These are phyloP conservation scores for Oligia fasciuncula DNA, from an alignment of 2,888 invertebrate genomes.

Conservation along the genomic window DNA sequence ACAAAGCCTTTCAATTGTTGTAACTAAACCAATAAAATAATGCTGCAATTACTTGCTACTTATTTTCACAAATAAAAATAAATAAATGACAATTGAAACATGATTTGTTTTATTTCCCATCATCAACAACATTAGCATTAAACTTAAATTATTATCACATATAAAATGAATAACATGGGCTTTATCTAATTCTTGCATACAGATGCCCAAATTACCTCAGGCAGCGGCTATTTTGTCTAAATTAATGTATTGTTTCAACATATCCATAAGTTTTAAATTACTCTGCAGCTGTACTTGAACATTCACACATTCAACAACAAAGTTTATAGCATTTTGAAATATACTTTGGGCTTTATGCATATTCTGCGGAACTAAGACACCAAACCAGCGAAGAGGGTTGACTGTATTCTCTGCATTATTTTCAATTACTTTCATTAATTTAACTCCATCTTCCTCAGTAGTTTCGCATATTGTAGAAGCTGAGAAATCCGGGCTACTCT, in stretches of 20 bases:
- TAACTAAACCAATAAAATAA: constrained; percentile 53
- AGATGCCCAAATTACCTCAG: background rate
- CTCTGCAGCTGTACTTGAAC: constrained; percentile 91
- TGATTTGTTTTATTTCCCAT: constrained; percentile 47
- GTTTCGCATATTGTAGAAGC: constrained; percentile 81
- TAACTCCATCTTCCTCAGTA: constrained; percentile 83
- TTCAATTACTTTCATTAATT: constrained; percentile 81
- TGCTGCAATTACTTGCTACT: constrained; percentile 9
- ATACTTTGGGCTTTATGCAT: constrained; percentile 93
- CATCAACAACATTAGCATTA: constrained; percentile 2
- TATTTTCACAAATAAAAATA: constrained; percentile 62
- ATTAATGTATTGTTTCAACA: constrained; percentile 76
- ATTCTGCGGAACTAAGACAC: constrained; percentile 95
- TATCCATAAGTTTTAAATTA: constrained; percentile 76
- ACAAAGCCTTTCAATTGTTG: constrained; percentile 31
- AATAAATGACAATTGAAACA: constrained; percentile 29
- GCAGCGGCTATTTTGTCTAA: constrained; percentile 50
- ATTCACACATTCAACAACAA: constrained; percentile 92
- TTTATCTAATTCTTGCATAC: background rate
- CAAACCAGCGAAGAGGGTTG: constrained; percentile 96
- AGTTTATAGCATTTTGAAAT: constrained; percentile 92
- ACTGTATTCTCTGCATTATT: constrained; percentile 76
- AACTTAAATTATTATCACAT: constrained; percentile 31
- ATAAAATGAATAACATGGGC: background rate
- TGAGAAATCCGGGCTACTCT: constrained; percentile 88